Percentiles rank a stretch among this genome's conserved stretches.
Conservation (phyloP, 37 sponge, comb jelly and placozoan genomes). For the Mnemiopsis leidyi region DNA sequence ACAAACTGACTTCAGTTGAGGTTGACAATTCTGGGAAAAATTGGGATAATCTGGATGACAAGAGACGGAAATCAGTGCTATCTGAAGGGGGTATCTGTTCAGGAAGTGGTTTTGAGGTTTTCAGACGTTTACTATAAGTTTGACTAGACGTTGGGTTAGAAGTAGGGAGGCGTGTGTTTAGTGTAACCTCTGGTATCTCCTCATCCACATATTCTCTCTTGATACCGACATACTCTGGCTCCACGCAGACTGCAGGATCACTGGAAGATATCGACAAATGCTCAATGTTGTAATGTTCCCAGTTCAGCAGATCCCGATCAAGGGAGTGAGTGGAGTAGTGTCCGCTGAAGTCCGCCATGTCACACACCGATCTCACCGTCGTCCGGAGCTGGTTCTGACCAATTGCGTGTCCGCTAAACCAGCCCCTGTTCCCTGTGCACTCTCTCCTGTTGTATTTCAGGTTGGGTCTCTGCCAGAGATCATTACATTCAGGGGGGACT, state of each 20-base stretch:
- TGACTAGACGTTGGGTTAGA: not conserved
- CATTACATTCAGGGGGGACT: not conserved
- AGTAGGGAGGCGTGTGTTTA: not conserved
- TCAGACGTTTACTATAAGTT: not conserved
- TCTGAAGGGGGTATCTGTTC: not conserved
- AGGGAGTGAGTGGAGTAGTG: conserved; percentile 27
- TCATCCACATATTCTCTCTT: not conserved
- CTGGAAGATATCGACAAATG: not conserved
- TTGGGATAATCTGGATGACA: too few species aligned
- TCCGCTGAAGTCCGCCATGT: not conserved
- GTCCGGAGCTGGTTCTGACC: conserved; percentile 23
- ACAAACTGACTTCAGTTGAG: not conserved
- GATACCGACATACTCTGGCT: not conserved
- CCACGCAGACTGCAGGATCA: not conserved
- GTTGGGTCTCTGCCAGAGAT: conserved; percentile 5
- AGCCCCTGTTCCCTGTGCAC: not conserved
- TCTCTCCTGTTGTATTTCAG: not conserved
- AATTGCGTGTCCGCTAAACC: not conserved
- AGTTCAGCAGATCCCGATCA: conserved; percentile 14
- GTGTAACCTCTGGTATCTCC: not conserved
- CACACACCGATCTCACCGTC: not conserved
- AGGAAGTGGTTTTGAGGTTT: not conserved
- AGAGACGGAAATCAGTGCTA: not conserved
- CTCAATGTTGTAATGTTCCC: conserved; percentile 14
- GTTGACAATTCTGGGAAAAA: not conserved